Conservation (phyloP, 2,888 invertebrate genomes). For the Oligia strigilis region DNA sequence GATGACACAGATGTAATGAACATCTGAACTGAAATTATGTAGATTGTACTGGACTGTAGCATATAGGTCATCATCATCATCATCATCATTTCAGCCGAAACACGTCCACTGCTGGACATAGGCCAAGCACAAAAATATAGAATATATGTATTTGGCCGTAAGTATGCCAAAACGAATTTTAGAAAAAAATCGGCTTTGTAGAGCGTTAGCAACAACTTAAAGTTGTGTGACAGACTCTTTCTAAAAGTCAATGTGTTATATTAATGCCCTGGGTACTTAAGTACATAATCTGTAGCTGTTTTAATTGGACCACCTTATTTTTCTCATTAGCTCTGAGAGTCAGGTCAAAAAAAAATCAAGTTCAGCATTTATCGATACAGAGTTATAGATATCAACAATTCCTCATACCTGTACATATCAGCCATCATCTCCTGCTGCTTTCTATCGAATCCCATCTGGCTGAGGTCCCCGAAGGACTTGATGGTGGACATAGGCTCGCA, state of each 20-base stretch:
- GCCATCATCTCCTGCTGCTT: slow-evolving; percentile 92
- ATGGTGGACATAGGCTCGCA: slow-evolving; percentile 91
- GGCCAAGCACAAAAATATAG: too few relatives aligned
- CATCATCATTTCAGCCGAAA: too few relatives aligned
- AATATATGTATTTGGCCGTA: too few relatives aligned
- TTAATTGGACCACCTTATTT: neutral
- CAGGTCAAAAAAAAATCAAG: neutral
- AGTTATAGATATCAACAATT: neutral
- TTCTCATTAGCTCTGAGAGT: too few relatives aligned
- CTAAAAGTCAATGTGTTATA: neutral
- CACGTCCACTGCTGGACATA: too few relatives aligned
- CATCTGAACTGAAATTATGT: neutral
- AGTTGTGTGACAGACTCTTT: neutral
- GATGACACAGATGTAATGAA: neutral
- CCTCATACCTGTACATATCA: slow-evolving; percentile 92
- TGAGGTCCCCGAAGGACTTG: slow-evolving; percentile 91
- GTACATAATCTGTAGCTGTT: neutral
- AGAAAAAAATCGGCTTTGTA: neutral
- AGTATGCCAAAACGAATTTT: neutral
- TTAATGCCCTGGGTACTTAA: neutral
- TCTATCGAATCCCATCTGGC: slow-evolving; percentile 89
- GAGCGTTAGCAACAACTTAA: neutral
- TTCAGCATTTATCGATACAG: neutral
- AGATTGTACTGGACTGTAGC: neutral
- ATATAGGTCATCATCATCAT: too few relatives aligned